Evolutionary conservation across 2,797 vertebrate species (phyloP).

Genomic region (Coendou prehensilis): DNA sequence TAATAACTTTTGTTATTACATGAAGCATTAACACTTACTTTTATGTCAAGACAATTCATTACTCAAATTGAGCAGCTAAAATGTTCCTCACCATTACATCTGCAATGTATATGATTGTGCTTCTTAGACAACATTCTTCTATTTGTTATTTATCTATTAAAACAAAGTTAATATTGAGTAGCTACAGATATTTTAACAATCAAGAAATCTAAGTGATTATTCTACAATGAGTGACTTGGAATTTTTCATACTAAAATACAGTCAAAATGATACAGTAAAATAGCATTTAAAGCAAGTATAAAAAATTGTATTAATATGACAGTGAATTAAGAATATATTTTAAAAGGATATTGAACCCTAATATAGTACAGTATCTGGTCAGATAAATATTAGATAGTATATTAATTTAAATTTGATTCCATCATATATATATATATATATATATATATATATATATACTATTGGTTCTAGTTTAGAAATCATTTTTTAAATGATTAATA

Average conservation of each 20-base stretch:
- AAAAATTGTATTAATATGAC: background rate
- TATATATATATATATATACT: background rate
- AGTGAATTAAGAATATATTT: background rate
- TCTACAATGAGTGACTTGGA: background rate
- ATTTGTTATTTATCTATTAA: background rate
- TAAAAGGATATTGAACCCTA: background rate
- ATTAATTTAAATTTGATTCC: background rate
- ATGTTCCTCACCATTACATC: background rate
- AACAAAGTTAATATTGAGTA: background rate
- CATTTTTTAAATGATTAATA: background rate
- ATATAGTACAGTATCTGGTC: background rate
- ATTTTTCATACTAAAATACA: background rate
- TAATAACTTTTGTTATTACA: background rate
- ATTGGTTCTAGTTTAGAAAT: background rate
- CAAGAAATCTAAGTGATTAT: background rate
- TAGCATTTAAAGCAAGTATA: background rate
- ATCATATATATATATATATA: background rate
- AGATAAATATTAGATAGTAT: background rate
- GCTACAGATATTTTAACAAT: background rate
- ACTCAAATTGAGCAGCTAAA: background rate
- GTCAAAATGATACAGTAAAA: background rate
- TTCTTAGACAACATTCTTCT: background rate
- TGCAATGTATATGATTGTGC: background rate
- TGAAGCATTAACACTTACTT: background rate
- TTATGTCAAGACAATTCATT: background rate